Evolutionary conservation across 2,113 vertebrate genomes (phyloP).

Genomic region (Otus sunia): DNA sequence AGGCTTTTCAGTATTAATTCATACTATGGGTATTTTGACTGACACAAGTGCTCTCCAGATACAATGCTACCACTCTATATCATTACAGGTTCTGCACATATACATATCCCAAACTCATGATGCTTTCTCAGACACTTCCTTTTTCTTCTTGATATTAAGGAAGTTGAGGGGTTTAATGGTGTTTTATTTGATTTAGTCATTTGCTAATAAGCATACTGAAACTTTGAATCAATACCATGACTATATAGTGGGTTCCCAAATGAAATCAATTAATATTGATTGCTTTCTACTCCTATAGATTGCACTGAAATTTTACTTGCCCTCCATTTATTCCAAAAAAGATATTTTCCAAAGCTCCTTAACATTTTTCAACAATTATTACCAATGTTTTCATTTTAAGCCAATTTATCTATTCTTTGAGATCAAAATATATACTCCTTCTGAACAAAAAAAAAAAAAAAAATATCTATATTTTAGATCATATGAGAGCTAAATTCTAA

Average conservation of each 20-base stretch:
- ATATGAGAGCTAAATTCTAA: neutral
- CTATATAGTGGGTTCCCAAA: neutral
- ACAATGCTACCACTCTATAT: fast-evolving
- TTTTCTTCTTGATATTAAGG: neutral
- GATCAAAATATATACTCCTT: neutral
- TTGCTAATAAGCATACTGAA: neutral
- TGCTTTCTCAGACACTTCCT: neutral
- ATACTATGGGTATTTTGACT: neutral
- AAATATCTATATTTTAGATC: neutral
- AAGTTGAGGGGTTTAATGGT: neutral
- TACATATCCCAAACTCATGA: neutral
- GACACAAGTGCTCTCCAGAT: neutral
- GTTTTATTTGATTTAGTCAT: neutral
- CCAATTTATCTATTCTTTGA: neutral
- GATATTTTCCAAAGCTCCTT: neutral
- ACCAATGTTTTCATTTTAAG: neutral
- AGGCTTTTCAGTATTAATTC: neutral
- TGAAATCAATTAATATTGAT: neutral
- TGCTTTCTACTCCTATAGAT: neutral
- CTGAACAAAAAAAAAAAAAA: neutral
- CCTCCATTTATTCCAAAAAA: neutral
- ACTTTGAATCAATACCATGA: neutral
- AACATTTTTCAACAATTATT: neutral
- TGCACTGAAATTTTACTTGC: neutral
- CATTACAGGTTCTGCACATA: neutral